Base-by-base conservation (phyloP, 2,888 invertebrate species). In the Melinopterus prodromus region DNA sequence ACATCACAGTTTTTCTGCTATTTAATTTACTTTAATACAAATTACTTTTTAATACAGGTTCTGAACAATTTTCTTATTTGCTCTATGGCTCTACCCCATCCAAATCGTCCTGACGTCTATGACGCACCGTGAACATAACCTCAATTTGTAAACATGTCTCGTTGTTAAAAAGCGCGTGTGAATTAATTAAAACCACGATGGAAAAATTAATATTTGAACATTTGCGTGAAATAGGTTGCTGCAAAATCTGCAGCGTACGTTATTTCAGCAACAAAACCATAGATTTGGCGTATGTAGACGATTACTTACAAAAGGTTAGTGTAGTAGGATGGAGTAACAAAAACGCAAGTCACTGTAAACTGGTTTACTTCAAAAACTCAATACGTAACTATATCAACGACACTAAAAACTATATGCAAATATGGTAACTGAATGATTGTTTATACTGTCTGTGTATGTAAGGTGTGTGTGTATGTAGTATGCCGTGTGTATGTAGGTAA, bases 191-290 rank as follows among this genome's bases (percentile, higher is more conserved):
- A 74, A 36, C 35, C 9, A 74, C 74, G 4, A 16, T 71, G 37
- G 74, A 74, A 74, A 74, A 74, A 36, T n/a, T 89, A 71, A 87
- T 93, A 80, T 90, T 90, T 79, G 88, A 90, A 77, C 89, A 89
- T 82, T 90, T 93, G 78, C 90, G 90, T 80, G 89, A 90, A 6
- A 87, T 91, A 71, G 93, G 93, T 0, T 94, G 94, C 84, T 96
- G 96, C 84, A 90, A 92, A 77, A 89, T 91, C 12, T 96, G 96
- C 85, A 92, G 93, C 83, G 88, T 95, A 79, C 91, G 96, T n/a
- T 94, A 93, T 86, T 86, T 93, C 37, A 93, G 93, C 75, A 89
- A 92, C 4, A 92, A 91, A 84, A 91, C 90, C 80, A 90, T 92
- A 0, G 89, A 89, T 70, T 90, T 91, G 77, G 94, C 92, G 79